These are phyloP conservation scores for Chroicocephalus ridibundus DNA, from an alignment of 2,113 vertebrate species.

Conservation along the genomic window DNA sequence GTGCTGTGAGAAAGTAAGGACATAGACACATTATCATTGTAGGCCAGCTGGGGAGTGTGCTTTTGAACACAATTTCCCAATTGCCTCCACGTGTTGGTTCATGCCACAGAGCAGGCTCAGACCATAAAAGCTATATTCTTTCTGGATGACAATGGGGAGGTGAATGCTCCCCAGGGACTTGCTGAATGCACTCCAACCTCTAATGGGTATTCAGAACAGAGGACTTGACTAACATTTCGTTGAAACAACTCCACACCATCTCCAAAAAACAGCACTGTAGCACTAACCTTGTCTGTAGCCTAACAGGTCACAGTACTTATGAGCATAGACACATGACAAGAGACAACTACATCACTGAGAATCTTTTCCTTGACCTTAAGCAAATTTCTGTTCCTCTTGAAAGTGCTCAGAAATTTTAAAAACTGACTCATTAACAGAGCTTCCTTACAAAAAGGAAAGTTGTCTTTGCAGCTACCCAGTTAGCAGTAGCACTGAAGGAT, in stretches of 20 bases:
- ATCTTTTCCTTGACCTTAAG: background rate
- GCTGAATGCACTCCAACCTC: background rate
- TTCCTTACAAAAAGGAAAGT: background rate
- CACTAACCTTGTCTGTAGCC: background rate
- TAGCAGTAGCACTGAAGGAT: background rate
- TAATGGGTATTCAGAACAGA: background rate
- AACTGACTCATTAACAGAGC: background rate
- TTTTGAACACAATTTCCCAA: background rate
- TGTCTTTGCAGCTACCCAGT: background rate
- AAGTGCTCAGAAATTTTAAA: background rate
- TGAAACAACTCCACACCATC: accelerated
- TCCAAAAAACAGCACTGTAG: background rate
- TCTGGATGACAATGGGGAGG: background rate
- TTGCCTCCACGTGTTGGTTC: accelerated
- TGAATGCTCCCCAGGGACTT: background rate
- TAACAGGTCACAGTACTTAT: background rate
- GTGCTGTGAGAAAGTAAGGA: background rate
- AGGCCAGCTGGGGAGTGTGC: background rate
- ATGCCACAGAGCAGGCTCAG: background rate
- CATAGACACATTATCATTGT: background rate
- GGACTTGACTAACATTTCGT: accelerated
- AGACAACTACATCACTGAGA: background rate
- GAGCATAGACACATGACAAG: background rate
- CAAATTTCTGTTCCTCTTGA: background rate
- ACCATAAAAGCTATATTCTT: background rate